phyloP scores from a whole-genome alignment of 2,113 vertebrate species.

The Plestiodon gilberti region DNA sequence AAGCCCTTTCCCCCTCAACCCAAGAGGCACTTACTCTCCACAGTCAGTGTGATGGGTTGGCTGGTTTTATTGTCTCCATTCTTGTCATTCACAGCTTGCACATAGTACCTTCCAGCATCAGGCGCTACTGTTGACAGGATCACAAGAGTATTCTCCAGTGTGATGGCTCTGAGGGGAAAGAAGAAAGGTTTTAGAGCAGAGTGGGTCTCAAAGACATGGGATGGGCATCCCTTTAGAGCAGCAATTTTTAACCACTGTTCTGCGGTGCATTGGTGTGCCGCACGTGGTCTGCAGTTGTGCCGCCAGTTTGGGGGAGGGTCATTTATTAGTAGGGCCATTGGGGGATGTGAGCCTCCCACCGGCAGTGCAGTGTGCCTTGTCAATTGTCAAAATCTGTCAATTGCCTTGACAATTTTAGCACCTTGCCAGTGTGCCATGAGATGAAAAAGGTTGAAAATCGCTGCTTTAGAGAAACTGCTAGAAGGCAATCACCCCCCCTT shows the following conservation, averaged over 20 bases:
- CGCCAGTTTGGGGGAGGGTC: no score
- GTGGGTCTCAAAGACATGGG: not conserved
- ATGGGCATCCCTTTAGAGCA: no score
- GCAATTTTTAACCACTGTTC: no score
- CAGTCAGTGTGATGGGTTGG: slow-evolving; percentile 91
- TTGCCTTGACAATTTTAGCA: no score
- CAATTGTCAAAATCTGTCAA: no score
- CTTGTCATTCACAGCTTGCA: slow-evolving; percentile 97
- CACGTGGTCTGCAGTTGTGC: no score
- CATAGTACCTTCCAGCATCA: slow-evolving; percentile 93
- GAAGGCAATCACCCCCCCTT: not conserved
- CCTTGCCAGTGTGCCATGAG: no score
- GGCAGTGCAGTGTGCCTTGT: no score
- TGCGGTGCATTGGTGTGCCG: no score
- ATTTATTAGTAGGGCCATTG: no score
- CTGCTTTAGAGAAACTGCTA: not conserved
- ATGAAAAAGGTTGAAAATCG: no score
- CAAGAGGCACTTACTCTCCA: slow-evolving; percentile 87
- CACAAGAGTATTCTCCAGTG: slow-evolving; percentile 95
- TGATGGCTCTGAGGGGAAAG: slow-evolving; percentile 85
- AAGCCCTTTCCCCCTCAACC: not conserved
- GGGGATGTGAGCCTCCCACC: no score
- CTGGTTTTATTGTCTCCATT: slow-evolving; percentile 99
- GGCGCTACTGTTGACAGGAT: slow-evolving; percentile 96
- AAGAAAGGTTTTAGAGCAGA: rapidly evolving